A percentile compares a stretch with the other conserved stretches of the same genome.
Evolutionary conservation across 2,888 invertebrate genomes (phyloP).

Genomic region (Gasteruption jaculator): DNA sequence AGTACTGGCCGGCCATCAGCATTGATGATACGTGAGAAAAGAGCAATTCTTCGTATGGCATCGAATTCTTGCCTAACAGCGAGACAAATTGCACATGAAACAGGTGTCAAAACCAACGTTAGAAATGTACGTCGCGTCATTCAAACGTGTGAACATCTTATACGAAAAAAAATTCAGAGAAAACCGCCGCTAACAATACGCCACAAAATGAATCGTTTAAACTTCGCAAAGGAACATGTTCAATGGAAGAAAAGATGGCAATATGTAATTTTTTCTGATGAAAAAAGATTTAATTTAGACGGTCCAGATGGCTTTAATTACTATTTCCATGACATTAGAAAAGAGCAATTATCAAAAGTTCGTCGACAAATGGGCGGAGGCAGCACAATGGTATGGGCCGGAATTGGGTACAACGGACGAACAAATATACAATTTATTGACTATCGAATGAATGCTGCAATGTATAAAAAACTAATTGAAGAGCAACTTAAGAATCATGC

Average conservation of each 20-base stretch:
- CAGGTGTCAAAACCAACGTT: constrained; percentile 6
- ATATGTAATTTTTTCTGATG: neutral
- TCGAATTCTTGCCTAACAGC: constrained; percentile 10
- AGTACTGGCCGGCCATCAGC: constrained; percentile 1
- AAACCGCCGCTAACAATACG: neutral
- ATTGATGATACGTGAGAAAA: constrained; percentile 3
- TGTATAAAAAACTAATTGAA: constrained; percentile 10
- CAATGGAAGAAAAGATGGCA: constrained; percentile 3
- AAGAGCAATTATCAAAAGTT: neutral
- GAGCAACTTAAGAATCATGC: constrained; percentile 10
- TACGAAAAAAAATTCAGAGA: neutral
- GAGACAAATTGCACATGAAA: constrained; percentile 8
- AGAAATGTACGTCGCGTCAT: constrained; percentile 3
- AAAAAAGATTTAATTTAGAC: constrained; percentile 3
- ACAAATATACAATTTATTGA: constrained; percentile 10
- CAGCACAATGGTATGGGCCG: constrained; percentile 5
- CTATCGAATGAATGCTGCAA: constrained; percentile 10
- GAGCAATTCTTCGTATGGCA: constrained; percentile 7
- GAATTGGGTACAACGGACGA: constrained; percentile 5
- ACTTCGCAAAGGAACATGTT: neutral
- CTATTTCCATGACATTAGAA: constrained; percentile 5
- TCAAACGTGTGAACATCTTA: constrained; percentile 6
- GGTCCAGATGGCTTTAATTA: constrained; percentile 6
- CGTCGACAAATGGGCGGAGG: constrained; percentile 5
- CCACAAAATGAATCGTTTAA: constrained; percentile 1